Evolutionary conservation across 2,888 invertebrate genomes (phyloP).

Genomic region (Acanthosepion pharaonis): DNA sequence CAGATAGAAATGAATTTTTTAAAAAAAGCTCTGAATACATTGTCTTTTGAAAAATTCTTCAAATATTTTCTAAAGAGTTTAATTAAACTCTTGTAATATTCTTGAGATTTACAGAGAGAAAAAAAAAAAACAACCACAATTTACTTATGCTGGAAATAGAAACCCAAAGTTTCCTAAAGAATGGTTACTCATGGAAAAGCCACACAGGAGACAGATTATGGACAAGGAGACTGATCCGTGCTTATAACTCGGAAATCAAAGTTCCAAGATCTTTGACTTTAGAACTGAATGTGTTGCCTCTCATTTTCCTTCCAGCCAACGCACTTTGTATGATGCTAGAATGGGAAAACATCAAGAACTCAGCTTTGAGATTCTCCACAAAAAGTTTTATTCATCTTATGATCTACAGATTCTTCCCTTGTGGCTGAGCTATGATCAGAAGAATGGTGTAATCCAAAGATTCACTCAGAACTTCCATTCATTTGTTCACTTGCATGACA

Average conservation of each 20-base stretch:
- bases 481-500: background rate
- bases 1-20: no score
- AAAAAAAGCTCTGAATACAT: background rate
- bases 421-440: background rate
- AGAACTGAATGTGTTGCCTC: background rate
- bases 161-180: background rate
- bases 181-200: background rate
- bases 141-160: background rate
- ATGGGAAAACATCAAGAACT: background rate
- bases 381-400: background rate
- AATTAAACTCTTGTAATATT: background rate
- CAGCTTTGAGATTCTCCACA: background rate
- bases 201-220: background rate
- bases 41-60: background rate
- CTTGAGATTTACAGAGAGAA: background rate
- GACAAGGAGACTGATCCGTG: background rate
- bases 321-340: background rate
- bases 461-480: background rate
- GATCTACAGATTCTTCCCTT: constrained; percentile 14
- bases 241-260: background rate
- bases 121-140: background rate
- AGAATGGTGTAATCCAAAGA: background rate
- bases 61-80: background rate
- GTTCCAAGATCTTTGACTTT: background rate
- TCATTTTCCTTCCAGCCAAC: background rate